phyloP scores from a whole-genome alignment of 2,797 vertebrate species.

The Holocentrus rufus region DNA sequence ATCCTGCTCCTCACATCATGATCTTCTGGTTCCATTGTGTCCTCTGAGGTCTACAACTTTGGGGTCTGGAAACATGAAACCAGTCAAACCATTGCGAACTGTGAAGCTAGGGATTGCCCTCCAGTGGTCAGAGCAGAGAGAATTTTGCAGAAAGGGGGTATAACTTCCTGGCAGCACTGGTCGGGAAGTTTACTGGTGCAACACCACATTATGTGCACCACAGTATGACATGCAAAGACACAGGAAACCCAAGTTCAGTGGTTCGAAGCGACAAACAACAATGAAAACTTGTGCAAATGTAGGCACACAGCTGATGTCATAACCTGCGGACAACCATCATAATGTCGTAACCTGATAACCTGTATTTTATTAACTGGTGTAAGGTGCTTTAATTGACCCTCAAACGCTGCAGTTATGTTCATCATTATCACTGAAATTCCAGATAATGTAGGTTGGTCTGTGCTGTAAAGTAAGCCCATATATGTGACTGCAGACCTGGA shows the following conservation, averaged over 20 bases:
- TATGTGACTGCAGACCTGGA: neutral
- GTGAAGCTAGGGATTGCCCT: constrained; percentile 76
- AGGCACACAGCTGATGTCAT: neutral
- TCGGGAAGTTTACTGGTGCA: neutral
- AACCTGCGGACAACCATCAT: too few species aligned
- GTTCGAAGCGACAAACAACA: neutral
- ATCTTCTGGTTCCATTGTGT: neutral
- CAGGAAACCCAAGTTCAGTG: neutral
- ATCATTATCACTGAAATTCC: neutral
- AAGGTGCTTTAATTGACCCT: neutral
- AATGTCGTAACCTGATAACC: too few species aligned
- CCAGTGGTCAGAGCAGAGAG: constrained; percentile 72
- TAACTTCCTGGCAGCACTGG: neutral
- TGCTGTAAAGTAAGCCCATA: neutral
- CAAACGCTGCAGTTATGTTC: neutral
- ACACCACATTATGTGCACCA: neutral
- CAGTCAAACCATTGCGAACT: constrained; percentile 40
- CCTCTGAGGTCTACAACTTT: neutral
- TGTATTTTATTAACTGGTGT: neutral
- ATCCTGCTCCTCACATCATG: neutral
- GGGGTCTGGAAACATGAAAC: neutral
- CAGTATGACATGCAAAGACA: neutral
- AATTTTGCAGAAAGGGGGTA: constrained; percentile 4
- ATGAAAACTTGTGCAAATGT: neutral
- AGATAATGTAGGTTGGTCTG: neutral